Conservation (phyloP, 2,888 invertebrate genomes). For the Machimus rusticus region DNA sequence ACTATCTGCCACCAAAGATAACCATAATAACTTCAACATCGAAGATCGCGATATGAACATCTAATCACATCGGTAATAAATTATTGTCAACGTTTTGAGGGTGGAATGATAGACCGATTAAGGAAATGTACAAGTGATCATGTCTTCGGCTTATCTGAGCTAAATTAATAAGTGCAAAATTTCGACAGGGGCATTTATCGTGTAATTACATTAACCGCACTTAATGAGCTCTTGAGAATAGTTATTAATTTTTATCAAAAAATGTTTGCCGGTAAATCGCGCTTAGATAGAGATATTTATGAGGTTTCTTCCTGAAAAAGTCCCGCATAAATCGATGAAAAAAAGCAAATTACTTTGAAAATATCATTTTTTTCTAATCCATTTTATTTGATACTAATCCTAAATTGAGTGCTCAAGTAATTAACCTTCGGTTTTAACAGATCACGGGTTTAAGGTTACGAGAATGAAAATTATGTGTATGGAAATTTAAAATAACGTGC, state of each 20-base stretch:
- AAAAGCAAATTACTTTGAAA: neutral
- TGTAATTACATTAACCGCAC: slow-evolving; percentile 9
- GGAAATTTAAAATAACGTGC: neutral
- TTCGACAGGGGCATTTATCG: neutral
- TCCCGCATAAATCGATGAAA: neutral
- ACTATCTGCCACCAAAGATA: slow-evolving; percentile 12
- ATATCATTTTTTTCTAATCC: neutral
- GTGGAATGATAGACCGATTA: neutral
- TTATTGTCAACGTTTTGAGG: slow-evolving; percentile 7
- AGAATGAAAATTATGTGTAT: neutral
- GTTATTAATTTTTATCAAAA: neutral
- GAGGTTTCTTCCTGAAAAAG: neutral
- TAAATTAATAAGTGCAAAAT: slow-evolving; percentile 27
- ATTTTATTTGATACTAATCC: neutral
- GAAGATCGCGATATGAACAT: neutral
- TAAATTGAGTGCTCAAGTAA: no score
- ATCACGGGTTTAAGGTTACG: neutral
- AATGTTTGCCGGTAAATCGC: neutral
- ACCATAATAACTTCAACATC: neutral
- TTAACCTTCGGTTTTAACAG: neutral
- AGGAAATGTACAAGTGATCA: neutral
- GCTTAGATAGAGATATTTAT: neutral
- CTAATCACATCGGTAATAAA: slow-evolving; percentile 22
- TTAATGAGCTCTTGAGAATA: slow-evolving; percentile 11
- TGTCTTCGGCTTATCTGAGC: slow-evolving; percentile 15